A percentile compares a stretch with the other conserved stretches of the same genome.
These are phyloP conservation scores for Porites divaricata DNA, from an alignment of 92 coral and sea anemone genomes.

Conservation along the genomic window DNA sequence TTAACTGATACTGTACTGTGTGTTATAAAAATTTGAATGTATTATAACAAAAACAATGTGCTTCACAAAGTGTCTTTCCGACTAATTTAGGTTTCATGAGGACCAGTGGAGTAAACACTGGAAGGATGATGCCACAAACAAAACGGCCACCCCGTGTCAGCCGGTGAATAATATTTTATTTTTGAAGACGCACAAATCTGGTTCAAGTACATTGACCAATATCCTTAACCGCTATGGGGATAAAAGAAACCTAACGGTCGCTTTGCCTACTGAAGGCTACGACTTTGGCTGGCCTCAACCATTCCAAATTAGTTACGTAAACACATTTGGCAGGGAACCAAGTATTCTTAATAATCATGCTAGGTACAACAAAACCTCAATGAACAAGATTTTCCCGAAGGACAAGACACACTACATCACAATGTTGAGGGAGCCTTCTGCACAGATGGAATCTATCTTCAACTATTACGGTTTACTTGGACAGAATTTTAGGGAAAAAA, in stretches of 20 bases:
- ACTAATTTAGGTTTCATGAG: no score
- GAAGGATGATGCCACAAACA: no score
- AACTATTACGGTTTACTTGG: slow-evolving; percentile 46
- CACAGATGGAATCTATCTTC: slow-evolving; percentile 71
- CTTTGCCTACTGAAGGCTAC: slow-evolving; percentile 43
- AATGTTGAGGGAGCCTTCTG: slow-evolving; percentile 64
- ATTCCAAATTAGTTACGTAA: not conserved
- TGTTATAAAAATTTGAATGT: no score
- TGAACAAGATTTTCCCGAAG: slow-evolving; percentile 68
- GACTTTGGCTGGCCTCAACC: not conserved
- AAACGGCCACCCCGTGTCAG: not conserved
- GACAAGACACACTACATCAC: slow-evolving; percentile 56
- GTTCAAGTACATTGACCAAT: slow-evolving; percentile 79
- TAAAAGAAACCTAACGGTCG: slow-evolving; percentile 59
- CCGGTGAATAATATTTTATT: slow-evolving; percentile 61
- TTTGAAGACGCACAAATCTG: slow-evolving; percentile 86
- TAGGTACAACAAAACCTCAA: slow-evolving; percentile 58
- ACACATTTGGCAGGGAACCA: slow-evolving; percentile 23
- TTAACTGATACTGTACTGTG: no score
- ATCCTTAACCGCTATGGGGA: slow-evolving; percentile 85
- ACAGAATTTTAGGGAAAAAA: slow-evolving; percentile 17
- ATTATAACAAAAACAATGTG: no score
- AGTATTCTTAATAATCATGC: slow-evolving; percentile 84
- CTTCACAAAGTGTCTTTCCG: no score
- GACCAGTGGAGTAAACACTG: no score